Conservation (phyloP, 2,113 vertebrate genomes). For the Kobus ellipsiprymnus region DNA sequence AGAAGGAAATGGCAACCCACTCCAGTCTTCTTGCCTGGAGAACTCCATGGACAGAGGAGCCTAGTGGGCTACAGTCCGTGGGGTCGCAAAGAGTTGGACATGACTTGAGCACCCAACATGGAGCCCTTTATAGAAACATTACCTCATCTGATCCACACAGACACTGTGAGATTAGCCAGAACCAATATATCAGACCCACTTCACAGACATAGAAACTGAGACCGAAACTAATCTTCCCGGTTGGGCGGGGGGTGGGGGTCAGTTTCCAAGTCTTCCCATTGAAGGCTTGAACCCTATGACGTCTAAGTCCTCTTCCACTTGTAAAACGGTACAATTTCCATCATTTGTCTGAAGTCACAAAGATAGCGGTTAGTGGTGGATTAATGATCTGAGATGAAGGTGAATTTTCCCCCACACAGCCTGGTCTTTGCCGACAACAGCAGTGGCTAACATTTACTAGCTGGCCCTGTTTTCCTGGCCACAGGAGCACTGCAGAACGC, state of each 20-base stretch:
- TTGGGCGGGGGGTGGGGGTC: accelerated
- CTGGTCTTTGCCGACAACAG: background rate
- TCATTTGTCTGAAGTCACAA: background rate
- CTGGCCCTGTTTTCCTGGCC: background rate
- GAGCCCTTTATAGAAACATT: background rate
- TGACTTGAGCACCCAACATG: background rate
- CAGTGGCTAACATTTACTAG: background rate
- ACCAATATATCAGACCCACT: background rate
- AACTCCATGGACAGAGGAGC: background rate
- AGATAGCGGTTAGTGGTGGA: too few relatives aligned
- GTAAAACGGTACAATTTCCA: background rate
- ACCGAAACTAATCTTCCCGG: too few relatives aligned
- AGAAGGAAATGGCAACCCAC: background rate
- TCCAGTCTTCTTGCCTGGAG: background rate
- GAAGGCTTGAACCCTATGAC: background rate
- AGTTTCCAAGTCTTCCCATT: background rate
- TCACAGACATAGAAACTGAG: background rate
- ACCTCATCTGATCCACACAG: background rate
- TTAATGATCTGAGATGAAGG: background rate
- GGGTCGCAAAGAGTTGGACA: background rate
- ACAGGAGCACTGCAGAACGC: background rate
- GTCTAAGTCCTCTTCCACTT: background rate
- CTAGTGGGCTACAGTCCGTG: background rate
- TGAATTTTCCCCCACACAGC: background rate
- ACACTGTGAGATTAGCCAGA: background rate